Evolutionary conservation across 2,113 vertebrate genomes (phyloP), one percentile per base, ranked within the genome.

Genomic region (Lamprologus callipterus): DNA sequence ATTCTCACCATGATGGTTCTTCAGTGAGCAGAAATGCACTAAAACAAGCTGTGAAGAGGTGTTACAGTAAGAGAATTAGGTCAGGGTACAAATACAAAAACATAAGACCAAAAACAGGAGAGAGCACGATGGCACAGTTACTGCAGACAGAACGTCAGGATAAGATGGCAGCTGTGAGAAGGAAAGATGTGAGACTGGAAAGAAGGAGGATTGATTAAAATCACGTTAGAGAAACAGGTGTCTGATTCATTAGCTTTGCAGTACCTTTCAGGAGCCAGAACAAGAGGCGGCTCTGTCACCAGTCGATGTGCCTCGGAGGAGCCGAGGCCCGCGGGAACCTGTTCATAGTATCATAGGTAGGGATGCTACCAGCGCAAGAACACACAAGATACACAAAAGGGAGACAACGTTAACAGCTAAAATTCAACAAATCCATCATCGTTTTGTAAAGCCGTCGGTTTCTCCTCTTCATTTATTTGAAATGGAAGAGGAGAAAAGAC

Each of bases 311-410:
- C 86, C 96, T 96, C 49, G 97, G 96, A 81, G 97, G 97, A 90
- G 96, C 97, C 51, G 97, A 97, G 92, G 97, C 97, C 82, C 96
- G 92, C 4, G 97, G 97, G 91, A 97, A 97, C 94, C 96, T 96
- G 95, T 95, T 97, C 93, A 96, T 93, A 83, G 96, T 96, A 82
- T 97, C 96, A 94, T 96, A 96, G 85, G 97, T 93, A 63, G 96
- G 96, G 91, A 97, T 88, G 94, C 96, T 97, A 96, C 75, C 65
- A 23, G 75, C 81, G 84, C 60, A 81, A 37, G 35, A 11, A 85
- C 42, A 88, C 80, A 91, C 57, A 88, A 85, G n/a, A 58, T 28
- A 81, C 63, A 84, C 35, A 82, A 17, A 70, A 54, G 13, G 31
- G 57, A 51, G 7, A 84, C 49, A 83, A 63, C 42, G 12, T 93